Evolutionary conservation across 2,888 invertebrate species (phyloP).

Genomic region (Laspeyria flexula): DNA sequence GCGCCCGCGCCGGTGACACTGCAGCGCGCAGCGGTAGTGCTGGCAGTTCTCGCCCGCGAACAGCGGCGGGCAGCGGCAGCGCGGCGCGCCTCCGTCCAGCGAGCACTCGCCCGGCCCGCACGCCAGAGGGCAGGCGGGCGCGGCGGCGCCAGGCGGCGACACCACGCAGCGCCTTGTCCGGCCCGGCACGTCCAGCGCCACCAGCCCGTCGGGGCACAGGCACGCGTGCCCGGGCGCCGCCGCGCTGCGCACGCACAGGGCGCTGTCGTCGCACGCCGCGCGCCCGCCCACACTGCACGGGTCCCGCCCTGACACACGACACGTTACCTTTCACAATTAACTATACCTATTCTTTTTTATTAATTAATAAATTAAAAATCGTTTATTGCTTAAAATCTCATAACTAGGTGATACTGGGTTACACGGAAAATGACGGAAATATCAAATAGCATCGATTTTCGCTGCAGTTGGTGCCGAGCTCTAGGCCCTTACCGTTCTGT

Average conservation of each 20-base stretch:
- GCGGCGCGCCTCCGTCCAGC: slow-evolving; percentile 29
- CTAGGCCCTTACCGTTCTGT: slow-evolving; percentile 34
- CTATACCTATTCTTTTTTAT: no score
- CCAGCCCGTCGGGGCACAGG: slow-evolving; percentile 85
- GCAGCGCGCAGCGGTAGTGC: slow-evolving; percentile 56
- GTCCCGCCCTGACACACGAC: slow-evolving; percentile 63
- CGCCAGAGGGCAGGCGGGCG: slow-evolving; percentile 87
- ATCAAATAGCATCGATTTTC: no score
- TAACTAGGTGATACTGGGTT: no score
- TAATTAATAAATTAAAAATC: no score
- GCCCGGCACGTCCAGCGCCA: slow-evolving; percentile 46
- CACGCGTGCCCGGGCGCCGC: slow-evolving; percentile 74
- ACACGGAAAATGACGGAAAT: no score
- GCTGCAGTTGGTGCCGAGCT: no score
- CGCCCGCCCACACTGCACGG: no score
- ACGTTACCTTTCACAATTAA: not conserved
- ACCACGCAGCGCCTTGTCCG: slow-evolving; percentile 48
- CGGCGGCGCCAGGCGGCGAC: slow-evolving; percentile 28
- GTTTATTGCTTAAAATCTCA: no score
- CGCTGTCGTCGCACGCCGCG: slow-evolving; percentile 86
- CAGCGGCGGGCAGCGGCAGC: slow-evolving; percentile 42
- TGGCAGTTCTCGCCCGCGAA: slow-evolving; percentile 65
- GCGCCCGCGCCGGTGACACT: slow-evolving; percentile 54
- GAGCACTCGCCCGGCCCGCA: slow-evolving; percentile 84
- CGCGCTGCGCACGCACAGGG: slow-evolving; percentile 86